Evolutionary conservation across 2,797 vertebrate species (phyloP), one percentile per base, ranked within the genome.

Genomic region (Bufotes viridis): DNA sequence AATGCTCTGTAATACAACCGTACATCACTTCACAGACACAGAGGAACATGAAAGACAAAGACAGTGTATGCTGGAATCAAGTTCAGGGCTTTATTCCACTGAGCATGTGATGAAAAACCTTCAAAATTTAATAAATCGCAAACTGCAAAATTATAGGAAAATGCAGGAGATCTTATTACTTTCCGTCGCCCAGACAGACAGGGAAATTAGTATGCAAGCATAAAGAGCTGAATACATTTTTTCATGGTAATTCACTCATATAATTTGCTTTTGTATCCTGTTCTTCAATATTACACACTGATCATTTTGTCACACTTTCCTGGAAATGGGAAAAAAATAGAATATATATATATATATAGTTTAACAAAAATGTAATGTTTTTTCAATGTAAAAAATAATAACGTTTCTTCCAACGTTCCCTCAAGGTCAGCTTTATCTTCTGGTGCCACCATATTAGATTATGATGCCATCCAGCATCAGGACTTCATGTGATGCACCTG

Each of bases 21-120:
- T 0, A 4, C 22, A 74, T 53, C 1, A 88, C 87, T 87, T 90
- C 82, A 91, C n/a, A 90, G 89, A 81, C 53, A 24, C 53, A 85
- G 15, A 74, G 78, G 78, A 53, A 34, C 72, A 89, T 22, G 78
- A 85, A 82, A 89, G 83, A 75, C 78, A 85, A 74, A 82, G 63
- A 55, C 69, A 1, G 34, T 65, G 83, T 86, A 84, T 85, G 49
- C 49, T 89, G 78, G 20, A 55, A 82, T 65, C 69, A 76, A 67
- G 42, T 22, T 85, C 26, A 24, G 78, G 34, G 34, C 18, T 86
- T 81, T 82, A 76, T 86, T 78, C 61, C 61, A 53, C 51, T 61
- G 42, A 81, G n/a, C 10, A 70, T 34, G 65, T 86, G 78, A 75
- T 57, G 72, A 80, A 78, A 87, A 81, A n/a, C 55, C 10, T 9